These are phyloP conservation scores for Callyntrura sp. DNA, from an alignment of 2,888 invertebrate species.

Conservation along the genomic window DNA sequence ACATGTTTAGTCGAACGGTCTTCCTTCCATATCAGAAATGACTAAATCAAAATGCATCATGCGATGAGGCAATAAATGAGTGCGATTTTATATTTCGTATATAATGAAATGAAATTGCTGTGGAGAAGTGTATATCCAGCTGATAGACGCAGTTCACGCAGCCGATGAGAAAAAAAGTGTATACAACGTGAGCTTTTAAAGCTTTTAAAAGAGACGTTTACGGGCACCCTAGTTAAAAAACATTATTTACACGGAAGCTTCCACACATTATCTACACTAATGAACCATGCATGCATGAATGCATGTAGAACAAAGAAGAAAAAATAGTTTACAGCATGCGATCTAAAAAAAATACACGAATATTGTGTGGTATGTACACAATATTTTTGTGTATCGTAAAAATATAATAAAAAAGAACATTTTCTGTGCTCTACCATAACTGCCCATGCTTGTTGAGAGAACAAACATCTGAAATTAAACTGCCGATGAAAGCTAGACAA, in stretches of 20 bases:
- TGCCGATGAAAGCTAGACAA: slow-evolving; percentile 46
- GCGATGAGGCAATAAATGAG: slow-evolving; percentile 42
- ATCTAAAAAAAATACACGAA: neutral
- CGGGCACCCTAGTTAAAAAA: slow-evolving; percentile 2
- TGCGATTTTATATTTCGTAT: neutral
- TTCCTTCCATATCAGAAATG: slow-evolving; percentile 12
- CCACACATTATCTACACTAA: neutral
- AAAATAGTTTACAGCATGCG: slow-evolving; percentile 5
- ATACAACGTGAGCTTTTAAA: slow-evolving; percentile 12
- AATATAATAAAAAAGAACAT: neutral
- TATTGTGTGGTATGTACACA: neutral
- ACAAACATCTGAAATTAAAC: slow-evolving; percentile 53
- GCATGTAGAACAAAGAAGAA: slow-evolving; percentile 20
- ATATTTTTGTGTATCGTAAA: neutral
- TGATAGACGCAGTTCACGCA: neutral
- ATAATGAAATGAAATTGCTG: neutral
- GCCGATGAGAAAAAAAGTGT: neutral
- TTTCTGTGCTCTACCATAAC: neutral
- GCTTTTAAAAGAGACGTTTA: slow-evolving; percentile 5
- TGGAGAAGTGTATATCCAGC: slow-evolving; percentile 1
- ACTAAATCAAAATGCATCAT: slow-evolving; percentile 63
- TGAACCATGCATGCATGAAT: slow-evolving; percentile 6
- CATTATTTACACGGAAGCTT: slow-evolving; percentile 17
- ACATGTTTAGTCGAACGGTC: neutral
- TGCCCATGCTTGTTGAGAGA: slow-evolving; percentile 20